Evolutionary conservation across 2,113 vertebrate genomes (phyloP).

Genomic region (Forbesichthys agassizii): DNA sequence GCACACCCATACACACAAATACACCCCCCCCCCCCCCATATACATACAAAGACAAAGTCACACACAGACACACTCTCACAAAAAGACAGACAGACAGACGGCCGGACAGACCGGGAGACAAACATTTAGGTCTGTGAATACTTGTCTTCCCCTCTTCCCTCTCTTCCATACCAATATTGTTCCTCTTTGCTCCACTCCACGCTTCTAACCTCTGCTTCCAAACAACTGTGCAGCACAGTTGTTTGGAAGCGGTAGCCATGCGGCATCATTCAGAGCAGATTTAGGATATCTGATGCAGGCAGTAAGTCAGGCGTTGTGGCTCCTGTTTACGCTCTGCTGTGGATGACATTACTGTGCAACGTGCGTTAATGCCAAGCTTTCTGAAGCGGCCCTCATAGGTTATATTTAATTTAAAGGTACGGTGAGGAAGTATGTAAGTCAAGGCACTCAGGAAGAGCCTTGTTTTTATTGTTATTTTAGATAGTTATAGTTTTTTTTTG

Average conservation of each 20-base stretch:
- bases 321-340: constrained; percentile 14
- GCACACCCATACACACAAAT: background rate
- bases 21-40: too few relatives aligned
- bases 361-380: constrained; percentile 8
- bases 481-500: too few relatives aligned
- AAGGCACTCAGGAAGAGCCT: too few relatives aligned
- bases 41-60: background rate
- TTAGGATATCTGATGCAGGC: constrained; percentile 19
- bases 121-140: background rate
- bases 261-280: constrained; percentile 14
- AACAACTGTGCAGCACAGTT: constrained; percentile 5
- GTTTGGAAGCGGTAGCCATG: constrained; percentile 14
- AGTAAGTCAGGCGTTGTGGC: constrained; percentile 9
- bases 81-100: background rate
- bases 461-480: too few relatives aligned
- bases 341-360: constrained; percentile 23
- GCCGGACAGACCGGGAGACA: background rate
- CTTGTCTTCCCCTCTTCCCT: background rate
- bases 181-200: background rate
- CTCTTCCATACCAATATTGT: background rate
- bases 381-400: background rate
- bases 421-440: too few relatives aligned
- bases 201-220: background rate
- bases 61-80: constrained; percentile 9
- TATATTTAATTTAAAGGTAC: background rate